phyloP scores from a whole-genome alignment of 2,888 invertebrate species.

The Drosophila borborema region DNA sequence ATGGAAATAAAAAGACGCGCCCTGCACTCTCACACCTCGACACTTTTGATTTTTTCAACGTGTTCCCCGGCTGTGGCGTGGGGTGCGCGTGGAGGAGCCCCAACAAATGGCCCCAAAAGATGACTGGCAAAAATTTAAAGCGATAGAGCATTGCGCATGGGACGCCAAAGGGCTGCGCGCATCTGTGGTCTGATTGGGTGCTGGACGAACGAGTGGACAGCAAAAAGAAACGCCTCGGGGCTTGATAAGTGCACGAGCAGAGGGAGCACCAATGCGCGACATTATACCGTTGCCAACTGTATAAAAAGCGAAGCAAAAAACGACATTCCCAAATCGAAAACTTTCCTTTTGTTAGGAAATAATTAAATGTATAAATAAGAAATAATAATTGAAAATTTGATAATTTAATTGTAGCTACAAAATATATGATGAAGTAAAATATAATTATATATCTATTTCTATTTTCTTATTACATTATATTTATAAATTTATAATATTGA shows the following conservation, averaged over 20 bases:
- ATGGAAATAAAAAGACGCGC: slow-evolving; percentile 15
- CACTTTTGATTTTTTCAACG: slow-evolving; percentile 70
- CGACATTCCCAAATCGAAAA: too few relatives aligned
- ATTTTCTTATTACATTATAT: too few relatives aligned
- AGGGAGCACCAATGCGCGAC: slow-evolving; percentile 25
- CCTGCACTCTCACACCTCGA: slow-evolving; percentile 41
- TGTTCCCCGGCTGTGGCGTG: background rate
- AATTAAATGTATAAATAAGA: too few relatives aligned
- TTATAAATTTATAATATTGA: too few relatives aligned
- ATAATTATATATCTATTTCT: too few relatives aligned
- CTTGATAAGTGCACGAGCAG: slow-evolving; percentile 61
- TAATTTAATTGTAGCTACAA: too few relatives aligned
- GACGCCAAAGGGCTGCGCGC: background rate
- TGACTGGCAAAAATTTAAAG: slow-evolving; percentile 60
- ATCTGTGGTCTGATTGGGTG: background rate
- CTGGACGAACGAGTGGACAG: slow-evolving; percentile 3
- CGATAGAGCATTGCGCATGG: slow-evolving; percentile 30
- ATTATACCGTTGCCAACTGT: slow-evolving; percentile 20
- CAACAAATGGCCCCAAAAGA: slow-evolving; percentile 49
- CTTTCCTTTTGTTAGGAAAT: too few relatives aligned
- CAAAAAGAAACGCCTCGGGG: slow-evolving; percentile 29
- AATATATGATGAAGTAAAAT: too few relatives aligned
- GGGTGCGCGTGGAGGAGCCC: background rate
- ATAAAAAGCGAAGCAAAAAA: background rate
- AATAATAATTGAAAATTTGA: too few relatives aligned